Evolutionary conservation across 2,113 vertebrate genomes (phyloP), one percentile per base, ranked within the genome.

Genomic region (Corythoichthys haematopterus): DNA sequence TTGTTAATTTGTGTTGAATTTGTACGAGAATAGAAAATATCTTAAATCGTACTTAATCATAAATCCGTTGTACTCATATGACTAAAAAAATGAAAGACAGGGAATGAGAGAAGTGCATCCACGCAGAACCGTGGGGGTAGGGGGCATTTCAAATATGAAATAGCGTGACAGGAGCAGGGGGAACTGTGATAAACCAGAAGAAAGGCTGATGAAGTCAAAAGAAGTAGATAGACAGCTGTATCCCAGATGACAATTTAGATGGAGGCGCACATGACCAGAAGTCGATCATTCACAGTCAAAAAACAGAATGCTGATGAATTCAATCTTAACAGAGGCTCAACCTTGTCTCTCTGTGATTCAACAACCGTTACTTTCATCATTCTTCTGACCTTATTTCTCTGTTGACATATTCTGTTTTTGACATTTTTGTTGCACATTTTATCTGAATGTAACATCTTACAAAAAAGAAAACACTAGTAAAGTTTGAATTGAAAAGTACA

Each of bases 111-210:
- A n/a, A 64, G 7, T 40, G 33, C 20, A 50, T 51, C 40, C 11
- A 43, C 0, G 6, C 37, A 74, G 65, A 33, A 63, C 14, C 62
- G 3, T 2, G 46, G 38, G 20, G 43, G 4, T 38, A 68, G 35
- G 11, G 43, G 51, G 65, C 59, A 38, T 76, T 79, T 82, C 60
- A 83, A 74, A 79, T 74, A 75, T 72, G 50, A 63, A 81, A 75
- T 12, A 52, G 66, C 68, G 56, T 6, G 74, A 77, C 52, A 64
- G 76, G 60, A 70, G 76, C 72, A 28, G 13, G 43, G 50, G 43
- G 74, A 72, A 61, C 67, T 65, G 60, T 56, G 73, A 77, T 55
- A 72, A 76, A 73, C 57, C 62, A 66, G 68, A 16, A 61, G 37
- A 64, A 16, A 47, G 69, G 70, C 76, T 58, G 69, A 74, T 60